Evolutionary conservation across 1,140 invertebrate genomes (phyloP).

Genomic region (Scylla paramamosain): DNA sequence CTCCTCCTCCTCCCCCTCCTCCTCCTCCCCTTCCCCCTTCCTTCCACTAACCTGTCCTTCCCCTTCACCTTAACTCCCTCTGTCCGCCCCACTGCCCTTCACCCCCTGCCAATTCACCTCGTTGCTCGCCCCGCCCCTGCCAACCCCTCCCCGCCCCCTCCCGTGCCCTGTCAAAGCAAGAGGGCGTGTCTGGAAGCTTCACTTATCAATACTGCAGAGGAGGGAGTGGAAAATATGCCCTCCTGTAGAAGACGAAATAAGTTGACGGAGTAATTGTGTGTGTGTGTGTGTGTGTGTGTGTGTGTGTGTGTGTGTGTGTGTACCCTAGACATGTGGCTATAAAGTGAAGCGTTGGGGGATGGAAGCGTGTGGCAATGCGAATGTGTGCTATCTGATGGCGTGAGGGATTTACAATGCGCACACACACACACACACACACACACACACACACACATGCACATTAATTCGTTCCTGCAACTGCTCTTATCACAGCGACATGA

Average conservation of each 20-base stretch:
- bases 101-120: too few species aligned
- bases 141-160: not conserved
- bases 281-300: too few species aligned
- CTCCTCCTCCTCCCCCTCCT: too few species aligned
- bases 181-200: not conserved
- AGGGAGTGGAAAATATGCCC: not conserved
- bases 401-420: slow-evolving; percentile 1
- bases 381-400: not conserved
- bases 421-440: slow-evolving; percentile 9
- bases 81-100: not conserved
- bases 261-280: not conserved
- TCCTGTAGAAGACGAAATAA: not conserved
- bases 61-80: not conserved
- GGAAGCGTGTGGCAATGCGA: not conserved
- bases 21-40: too few species aligned
- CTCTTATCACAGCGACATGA: too few species aligned
- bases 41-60: not conserved
- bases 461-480: too few species aligned
- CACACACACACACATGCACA: not conserved
- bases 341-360: too few species aligned
- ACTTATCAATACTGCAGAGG: not conserved
- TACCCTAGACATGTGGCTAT: not conserved
- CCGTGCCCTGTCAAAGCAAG: not conserved
- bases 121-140: too few species aligned
- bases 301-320: not conserved